Percentiles rank a stretch among this genome's conserved stretches.
These are phyloP conservation scores for Cyphomyrus discorhynchus DNA, from an alignment of 2,113 vertebrate genomes.

Conservation along the genomic window DNA sequence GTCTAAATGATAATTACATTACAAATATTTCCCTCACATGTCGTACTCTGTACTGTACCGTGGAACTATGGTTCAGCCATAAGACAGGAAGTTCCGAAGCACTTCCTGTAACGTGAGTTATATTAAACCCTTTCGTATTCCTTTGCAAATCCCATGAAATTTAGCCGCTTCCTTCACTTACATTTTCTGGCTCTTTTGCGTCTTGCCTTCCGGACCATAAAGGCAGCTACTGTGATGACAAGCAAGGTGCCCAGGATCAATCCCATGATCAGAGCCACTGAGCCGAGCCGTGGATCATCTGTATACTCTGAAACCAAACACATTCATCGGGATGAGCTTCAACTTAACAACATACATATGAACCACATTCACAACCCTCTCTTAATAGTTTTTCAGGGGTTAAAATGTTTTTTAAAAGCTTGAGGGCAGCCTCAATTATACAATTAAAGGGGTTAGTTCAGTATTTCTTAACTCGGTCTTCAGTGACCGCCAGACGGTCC, in stretches of 20 bases:
- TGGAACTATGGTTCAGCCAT: not conserved
- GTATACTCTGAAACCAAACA: slow-evolving; percentile 16
- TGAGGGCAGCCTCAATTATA: not conserved
- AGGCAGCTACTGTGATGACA: slow-evolving; percentile 1
- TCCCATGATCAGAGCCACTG: not conserved
- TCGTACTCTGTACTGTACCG: not conserved
- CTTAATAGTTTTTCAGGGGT: not conserved
- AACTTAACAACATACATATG: not conserved
- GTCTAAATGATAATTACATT: not conserved
- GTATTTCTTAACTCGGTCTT: not conserved
- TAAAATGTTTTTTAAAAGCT: not conserved
- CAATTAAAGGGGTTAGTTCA: not conserved
- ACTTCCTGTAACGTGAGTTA: not conserved
- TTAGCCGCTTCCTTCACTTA: not conserved
- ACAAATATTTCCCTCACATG: not conserved
- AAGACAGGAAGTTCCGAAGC: not conserved
- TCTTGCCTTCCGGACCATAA: slow-evolving; percentile 18
- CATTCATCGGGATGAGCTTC: not conserved
- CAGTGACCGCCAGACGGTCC: not conserved
- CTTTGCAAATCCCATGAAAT: not conserved
- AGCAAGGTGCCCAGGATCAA: not conserved
- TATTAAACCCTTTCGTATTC: not conserved
- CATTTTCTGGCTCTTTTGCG: not conserved
- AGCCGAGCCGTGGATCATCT: fast-evolving
- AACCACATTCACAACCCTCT: not conserved